Evolutionary conservation across 2,888 invertebrate genomes (phyloP).

Genomic region (Eulithis prunata): DNA sequence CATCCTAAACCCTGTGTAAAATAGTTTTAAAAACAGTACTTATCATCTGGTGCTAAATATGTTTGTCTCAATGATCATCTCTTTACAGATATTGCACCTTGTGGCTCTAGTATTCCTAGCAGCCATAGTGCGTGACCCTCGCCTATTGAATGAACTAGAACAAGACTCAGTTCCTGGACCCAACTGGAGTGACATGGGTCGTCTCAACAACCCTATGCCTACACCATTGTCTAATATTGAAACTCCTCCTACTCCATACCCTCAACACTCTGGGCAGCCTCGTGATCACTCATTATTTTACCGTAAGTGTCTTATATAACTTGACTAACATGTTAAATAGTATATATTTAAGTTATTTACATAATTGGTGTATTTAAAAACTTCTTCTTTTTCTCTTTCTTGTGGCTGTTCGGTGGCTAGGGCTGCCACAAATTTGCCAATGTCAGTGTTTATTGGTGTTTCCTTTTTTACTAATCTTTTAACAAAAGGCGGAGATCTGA

Average conservation of each 20-base stretch:
- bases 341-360: too few species aligned
- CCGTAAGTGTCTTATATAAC: slow-evolving; percentile 79
- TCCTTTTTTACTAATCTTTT: too few species aligned
- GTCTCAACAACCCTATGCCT: slow-evolving; percentile 80
- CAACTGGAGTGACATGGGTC: slow-evolving; percentile 70
- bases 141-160: slow-evolving; percentile 86
- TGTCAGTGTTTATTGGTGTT: too few species aligned
- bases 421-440: too few species aligned
- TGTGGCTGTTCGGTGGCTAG: too few species aligned
- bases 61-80: too few species aligned
- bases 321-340: neutral
- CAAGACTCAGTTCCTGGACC: slow-evolving; percentile 75
- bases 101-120: slow-evolving; percentile 90
- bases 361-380: too few species aligned
- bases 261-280: slow-evolving; percentile 69
- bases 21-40: too few species aligned
- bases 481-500: too few species aligned
- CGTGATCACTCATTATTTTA: slow-evolving; percentile 87
- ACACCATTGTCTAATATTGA: slow-evolving; percentile 90
- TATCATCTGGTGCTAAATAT: too few species aligned
- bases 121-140: slow-evolving; percentile 89
- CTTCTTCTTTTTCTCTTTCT: too few species aligned
- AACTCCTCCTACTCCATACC: slow-evolving; percentile 81
- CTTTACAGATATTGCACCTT: slow-evolving; percentile 88
- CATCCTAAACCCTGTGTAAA: too few species aligned